phyloP scores from a whole-genome alignment of 35 echinoderm and acorn worm species.

The Amphiura filiformis region DNA sequence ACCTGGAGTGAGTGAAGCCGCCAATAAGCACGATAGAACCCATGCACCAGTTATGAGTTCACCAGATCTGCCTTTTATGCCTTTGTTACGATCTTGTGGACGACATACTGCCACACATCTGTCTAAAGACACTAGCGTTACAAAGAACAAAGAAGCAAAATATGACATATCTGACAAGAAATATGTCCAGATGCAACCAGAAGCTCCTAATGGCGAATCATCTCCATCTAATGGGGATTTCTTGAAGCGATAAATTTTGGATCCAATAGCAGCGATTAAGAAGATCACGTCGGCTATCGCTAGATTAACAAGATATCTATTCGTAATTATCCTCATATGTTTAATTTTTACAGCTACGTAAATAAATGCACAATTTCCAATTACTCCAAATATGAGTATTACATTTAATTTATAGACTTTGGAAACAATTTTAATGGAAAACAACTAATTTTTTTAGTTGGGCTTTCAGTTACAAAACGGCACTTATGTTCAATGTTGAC shows the following conservation, averaged over 20 bases:
- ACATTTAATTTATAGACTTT: neutral
- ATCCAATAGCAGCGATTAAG: neutral
- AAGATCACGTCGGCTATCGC: conserved; percentile 2
- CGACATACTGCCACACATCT: neutral
- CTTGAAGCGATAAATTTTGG: neutral
- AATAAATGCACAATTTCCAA: neutral
- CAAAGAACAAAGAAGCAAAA: too few species aligned
- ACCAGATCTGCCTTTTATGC: neutral
- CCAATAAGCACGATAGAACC: neutral
- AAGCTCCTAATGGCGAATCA: neutral
- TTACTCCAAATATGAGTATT: neutral
- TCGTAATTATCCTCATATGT: neutral
- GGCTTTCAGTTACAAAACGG: too few species aligned
- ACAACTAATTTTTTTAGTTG: too few species aligned
- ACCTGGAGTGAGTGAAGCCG: neutral
- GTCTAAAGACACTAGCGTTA: neutral
- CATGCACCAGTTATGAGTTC: neutral
- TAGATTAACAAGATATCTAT: conserved; percentile 4
- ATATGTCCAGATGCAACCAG: neutral
- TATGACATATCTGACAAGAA: too few species aligned
- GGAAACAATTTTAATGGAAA: too few species aligned
- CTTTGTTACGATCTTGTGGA: neutral
- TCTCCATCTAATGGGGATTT: neutral
- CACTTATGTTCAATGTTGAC: too few species aligned
- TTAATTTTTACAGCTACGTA: neutral